phyloP scores from a whole-genome alignment of 1,140 invertebrate species.

The Zaprionus gabonicus region DNA sequence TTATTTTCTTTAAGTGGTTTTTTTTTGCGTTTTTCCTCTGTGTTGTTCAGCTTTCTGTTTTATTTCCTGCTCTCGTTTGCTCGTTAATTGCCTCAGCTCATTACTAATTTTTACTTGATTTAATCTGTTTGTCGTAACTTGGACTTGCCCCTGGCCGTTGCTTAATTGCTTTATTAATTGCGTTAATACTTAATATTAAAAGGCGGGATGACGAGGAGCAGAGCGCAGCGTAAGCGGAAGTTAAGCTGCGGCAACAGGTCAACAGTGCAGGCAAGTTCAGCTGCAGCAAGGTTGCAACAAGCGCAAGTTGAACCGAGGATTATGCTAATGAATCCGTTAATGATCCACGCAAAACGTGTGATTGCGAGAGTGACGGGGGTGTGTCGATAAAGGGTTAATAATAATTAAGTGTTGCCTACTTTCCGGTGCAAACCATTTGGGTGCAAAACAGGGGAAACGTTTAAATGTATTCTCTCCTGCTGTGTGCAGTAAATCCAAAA shows the following conservation, averaged over 20 bases:
- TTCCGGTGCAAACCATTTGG: constrained; percentile 1
- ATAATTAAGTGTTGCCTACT: constrained; percentile 1
- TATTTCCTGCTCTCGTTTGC: neutral
- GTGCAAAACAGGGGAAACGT: neutral
- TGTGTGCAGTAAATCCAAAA: constrained; percentile 8
- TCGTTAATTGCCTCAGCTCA: constrained; percentile 11
- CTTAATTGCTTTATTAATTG: constrained; percentile 57
- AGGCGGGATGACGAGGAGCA: neutral
- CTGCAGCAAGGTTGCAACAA: constrained; percentile 3
- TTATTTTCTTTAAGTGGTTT: neutral
- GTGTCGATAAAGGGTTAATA: neutral
- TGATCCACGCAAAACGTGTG: neutral
- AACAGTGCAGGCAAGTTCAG: neutral
- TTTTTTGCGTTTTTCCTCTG: neutral
- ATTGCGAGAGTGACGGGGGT: neutral
- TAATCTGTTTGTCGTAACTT: constrained; percentile 8
- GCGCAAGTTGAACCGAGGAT: constrained; percentile 11
- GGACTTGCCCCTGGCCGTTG: neutral
- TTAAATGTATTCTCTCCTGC: neutral
- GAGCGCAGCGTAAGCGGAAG: neutral
- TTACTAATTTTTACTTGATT: constrained; percentile 14
- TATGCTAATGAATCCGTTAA: constrained; percentile 32
- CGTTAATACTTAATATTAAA: constrained; percentile 37
- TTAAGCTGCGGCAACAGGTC: neutral
- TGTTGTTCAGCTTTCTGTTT: neutral